These are phyloP conservation scores for Papilio elwesi DNA, from an alignment of 2,888 invertebrate genomes.

Conservation along the genomic window DNA sequence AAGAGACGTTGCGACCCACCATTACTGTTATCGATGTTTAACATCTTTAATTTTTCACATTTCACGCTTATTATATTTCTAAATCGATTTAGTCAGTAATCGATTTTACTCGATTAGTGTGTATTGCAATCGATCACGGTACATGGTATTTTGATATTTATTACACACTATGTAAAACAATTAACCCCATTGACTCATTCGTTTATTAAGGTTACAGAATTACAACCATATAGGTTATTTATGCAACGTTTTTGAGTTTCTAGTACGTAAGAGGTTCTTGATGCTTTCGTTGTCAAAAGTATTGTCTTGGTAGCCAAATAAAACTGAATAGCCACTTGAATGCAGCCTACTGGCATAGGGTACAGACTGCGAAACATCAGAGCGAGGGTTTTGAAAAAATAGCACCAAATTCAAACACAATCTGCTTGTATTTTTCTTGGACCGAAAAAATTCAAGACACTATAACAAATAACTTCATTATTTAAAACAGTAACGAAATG, in stretches of 20 bases:
- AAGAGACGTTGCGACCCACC: slow-evolving; percentile 64
- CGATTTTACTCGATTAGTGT: not conserved
- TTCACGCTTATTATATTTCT: slow-evolving; percentile 38
- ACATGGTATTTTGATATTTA: slow-evolving; percentile 5
- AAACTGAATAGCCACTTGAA: not conserved
- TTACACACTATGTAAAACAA: not conserved
- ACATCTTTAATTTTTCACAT: slow-evolving; percentile 34
- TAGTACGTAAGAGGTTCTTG: not conserved
- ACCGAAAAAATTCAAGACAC: too few relatives aligned
- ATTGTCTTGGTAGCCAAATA: not conserved
- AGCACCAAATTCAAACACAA: too few relatives aligned
- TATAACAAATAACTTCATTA: too few relatives aligned
- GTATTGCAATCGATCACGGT: not conserved
- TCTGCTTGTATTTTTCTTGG: too few relatives aligned
- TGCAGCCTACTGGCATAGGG: too few relatives aligned
- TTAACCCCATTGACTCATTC: not conserved
- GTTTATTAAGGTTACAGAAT: not conserved
- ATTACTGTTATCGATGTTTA: slow-evolving; percentile 52
- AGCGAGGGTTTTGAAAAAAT: too few relatives aligned
- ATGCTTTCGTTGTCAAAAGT: not conserved
- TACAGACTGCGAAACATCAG: too few relatives aligned
- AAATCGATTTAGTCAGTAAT: slow-evolving; percentile 6
- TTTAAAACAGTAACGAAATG: too few relatives aligned
- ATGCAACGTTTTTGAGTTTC: not conserved
- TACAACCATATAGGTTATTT: not conserved